Evolutionary conservation across 2,888 invertebrate species (phyloP).

Genomic region (Scaptodrosophila latifasciaeformis): DNA sequence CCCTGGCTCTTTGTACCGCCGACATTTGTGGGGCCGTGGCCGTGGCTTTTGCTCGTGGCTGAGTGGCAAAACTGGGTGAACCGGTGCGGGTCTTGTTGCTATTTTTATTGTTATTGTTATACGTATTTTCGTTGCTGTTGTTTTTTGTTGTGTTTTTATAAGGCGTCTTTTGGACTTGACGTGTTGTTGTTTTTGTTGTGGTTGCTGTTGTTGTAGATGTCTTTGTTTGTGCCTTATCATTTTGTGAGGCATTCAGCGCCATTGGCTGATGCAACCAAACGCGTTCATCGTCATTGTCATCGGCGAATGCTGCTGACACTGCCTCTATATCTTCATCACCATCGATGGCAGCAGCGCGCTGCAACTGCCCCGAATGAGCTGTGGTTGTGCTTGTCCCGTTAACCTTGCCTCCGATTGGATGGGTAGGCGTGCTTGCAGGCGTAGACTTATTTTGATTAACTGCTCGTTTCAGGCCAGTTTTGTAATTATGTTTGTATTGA

Average conservation of each 20-base stretch:
- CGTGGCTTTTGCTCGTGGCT: slow-evolving; percentile 24
- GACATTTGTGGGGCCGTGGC: slow-evolving; percentile 32
- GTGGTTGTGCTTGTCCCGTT: slow-evolving; percentile 15
- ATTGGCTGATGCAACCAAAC: slow-evolving; percentile 14
- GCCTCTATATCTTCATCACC: slow-evolving; percentile 37
- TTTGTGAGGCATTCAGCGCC: slow-evolving; percentile 12
- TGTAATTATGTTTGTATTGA: slow-evolving; percentile 9
- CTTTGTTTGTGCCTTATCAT: neutral
- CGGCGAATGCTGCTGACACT: neutral
- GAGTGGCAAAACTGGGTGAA: slow-evolving; percentile 4
- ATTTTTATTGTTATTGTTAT: slow-evolving; percentile 10
- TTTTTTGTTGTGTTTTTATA: slow-evolving; percentile 20
- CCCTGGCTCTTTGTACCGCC: slow-evolving; percentile 51
- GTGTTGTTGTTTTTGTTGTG: neutral
- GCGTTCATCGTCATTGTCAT: slow-evolving; percentile 21
- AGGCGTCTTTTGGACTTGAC: slow-evolving; percentile 7
- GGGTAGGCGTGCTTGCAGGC: too few species aligned
- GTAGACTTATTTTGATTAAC: too few species aligned
- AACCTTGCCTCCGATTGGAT: too few species aligned
- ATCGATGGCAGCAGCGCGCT: slow-evolving; percentile 49
- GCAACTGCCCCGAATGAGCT: slow-evolving; percentile 31
- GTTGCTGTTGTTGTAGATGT: neutral
- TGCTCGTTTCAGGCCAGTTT: slow-evolving; percentile 2
- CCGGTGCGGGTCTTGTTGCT: slow-evolving; percentile 19
- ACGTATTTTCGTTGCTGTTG: neutral